Evolutionary conservation across 2,113 vertebrate species (phyloP).

Genomic region (Candoia aspera): DNA sequence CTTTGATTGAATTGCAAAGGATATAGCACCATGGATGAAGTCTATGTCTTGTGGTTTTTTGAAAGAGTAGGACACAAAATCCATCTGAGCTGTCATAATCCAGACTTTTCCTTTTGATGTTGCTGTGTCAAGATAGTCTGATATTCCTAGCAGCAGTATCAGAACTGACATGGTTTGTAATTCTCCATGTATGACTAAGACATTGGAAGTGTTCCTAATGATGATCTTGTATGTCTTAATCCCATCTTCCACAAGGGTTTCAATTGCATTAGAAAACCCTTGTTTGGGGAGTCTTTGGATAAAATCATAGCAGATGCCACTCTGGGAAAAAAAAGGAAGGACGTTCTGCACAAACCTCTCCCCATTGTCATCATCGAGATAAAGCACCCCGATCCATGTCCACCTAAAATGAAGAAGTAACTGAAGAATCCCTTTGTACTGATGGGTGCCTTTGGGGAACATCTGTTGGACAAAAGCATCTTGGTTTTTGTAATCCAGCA

Average conservation of each 20-base stretch:
- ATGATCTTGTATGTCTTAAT: background rate
- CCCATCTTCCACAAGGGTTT: background rate
- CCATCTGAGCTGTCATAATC: constrained; percentile 12
- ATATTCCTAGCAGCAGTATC: background rate
- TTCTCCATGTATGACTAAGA: background rate
- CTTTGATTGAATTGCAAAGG: background rate
- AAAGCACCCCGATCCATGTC: background rate
- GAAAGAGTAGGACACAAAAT: background rate
- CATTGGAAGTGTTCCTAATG: background rate
- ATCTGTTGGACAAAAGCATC: background rate
- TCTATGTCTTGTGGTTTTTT: background rate
- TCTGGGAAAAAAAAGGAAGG: background rate
- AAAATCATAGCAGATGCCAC: background rate
- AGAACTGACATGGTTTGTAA: background rate
- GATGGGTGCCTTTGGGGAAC: background rate
- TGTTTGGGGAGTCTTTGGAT: background rate
- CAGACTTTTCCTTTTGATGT: background rate
- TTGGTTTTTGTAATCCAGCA: background rate
- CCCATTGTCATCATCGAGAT: background rate
- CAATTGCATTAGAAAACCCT: background rate
- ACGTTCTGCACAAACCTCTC: background rate
- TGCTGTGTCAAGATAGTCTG: background rate
- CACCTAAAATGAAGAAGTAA: background rate
- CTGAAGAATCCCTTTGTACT: background rate
- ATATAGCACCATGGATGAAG: background rate